Conservation (phyloP, 2,797 vertebrate genomes). For the Thaleichthys pacificus region DNA sequence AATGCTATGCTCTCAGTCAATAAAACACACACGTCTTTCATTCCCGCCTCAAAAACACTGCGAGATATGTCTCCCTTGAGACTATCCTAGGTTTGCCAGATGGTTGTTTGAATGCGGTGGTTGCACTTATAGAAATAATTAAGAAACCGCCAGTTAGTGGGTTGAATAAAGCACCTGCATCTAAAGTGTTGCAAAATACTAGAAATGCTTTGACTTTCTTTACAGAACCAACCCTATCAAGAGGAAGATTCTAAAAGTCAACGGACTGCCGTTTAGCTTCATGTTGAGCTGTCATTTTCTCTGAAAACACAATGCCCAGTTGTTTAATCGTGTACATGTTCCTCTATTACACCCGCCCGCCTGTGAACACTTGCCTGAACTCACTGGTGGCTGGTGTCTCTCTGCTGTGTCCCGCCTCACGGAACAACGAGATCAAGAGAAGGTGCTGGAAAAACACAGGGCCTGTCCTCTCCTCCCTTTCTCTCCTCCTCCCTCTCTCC, state of each 20-base stretch:
- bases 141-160: neutral
- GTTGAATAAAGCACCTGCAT: neutral
- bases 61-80: slow-evolving; percentile 5
- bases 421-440: no score
- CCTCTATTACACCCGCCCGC: no score
- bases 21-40: neutral
- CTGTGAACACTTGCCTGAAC: no score
- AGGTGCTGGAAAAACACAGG: neutral
- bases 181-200: no score
- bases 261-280: no score
- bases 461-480: no score
- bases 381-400: no score
- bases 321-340: neutral
- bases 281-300: no score
- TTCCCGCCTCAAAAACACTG: neutral
- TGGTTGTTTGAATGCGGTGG: neutral
- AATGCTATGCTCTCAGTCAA: slow-evolving; percentile 36
- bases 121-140: neutral
- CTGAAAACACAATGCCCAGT: neutral
- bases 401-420: no score
- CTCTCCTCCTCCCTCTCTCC: no score
- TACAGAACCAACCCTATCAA: neutral
- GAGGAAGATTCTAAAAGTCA: no score
- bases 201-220: neutral
- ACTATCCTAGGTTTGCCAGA: neutral